Evolutionary conservation across 2,888 invertebrate genomes (phyloP).

Genomic region (Diarsia rubi): DNA sequence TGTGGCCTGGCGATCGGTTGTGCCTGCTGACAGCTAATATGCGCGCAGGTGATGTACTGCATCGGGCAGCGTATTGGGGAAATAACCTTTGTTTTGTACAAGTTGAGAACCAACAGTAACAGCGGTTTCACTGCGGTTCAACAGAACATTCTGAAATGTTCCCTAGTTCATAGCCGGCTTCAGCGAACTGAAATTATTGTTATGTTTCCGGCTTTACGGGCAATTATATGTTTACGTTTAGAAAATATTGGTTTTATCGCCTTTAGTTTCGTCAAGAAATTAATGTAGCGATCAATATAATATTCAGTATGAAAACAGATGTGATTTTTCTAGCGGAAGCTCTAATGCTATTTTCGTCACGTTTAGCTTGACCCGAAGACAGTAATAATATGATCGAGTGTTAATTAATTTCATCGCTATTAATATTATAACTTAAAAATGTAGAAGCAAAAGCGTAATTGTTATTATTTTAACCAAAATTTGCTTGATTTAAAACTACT

Average conservation of each 20-base stretch:
- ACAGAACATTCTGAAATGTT: conserved; percentile 6
- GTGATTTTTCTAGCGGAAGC: conserved; percentile 18
- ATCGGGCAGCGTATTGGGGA: conserved; percentile 66
- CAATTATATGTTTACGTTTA: not conserved
- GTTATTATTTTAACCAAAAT: not conserved
- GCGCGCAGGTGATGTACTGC: conserved; percentile 79
- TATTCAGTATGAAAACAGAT: conserved; percentile 9
- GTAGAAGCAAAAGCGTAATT: not conserved
- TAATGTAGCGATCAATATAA: not conserved
- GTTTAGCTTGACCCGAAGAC: conserved; percentile 3
- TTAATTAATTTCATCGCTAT: conserved; percentile 2
- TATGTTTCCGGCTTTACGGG: conserved; percentile 22
- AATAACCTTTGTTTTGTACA: conserved; percentile 57
- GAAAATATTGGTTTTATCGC: not conserved
- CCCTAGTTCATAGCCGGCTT: conserved; percentile 17
- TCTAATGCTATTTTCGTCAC: conserved; percentile 20
- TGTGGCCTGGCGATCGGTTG: conserved; percentile 72
- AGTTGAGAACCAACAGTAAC: conserved; percentile 23
- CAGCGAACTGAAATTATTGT: conserved; percentile 8
- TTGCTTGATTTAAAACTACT: not conserved
- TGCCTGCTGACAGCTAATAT: conserved; percentile 83
- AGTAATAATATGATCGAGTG: conserved; percentile 21
- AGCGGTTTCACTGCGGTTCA: conserved; percentile 8
- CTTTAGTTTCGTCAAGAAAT: not conserved
- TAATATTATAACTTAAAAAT: not conserved